phyloP scores from a whole-genome alignment of 2,888 invertebrate genomes.

The Thymelicus lineola region DNA sequence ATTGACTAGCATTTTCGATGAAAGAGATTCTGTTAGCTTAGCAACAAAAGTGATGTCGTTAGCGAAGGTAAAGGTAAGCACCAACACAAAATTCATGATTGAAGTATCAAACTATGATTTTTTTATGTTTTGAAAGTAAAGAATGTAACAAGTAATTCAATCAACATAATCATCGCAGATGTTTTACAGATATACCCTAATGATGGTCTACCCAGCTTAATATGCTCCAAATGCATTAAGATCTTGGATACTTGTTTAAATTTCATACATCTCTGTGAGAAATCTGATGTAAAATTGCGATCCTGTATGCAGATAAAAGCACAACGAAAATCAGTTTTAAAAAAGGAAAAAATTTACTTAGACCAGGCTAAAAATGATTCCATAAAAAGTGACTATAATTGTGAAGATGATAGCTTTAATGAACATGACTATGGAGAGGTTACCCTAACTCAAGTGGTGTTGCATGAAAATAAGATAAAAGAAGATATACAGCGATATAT shows the following conservation, averaged over 20 bases:
- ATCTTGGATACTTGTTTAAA: constrained; percentile 62
- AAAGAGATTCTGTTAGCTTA: constrained; percentile 53
- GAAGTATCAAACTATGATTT: not conserved
- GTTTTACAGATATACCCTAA: constrained; percentile 65
- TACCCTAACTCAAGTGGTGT: constrained; percentile 24
- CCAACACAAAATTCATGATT: too few relatives aligned
- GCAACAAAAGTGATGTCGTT: constrained; percentile 66
- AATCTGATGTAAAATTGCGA: constrained; percentile 62
- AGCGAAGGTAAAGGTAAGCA: constrained; percentile 62
- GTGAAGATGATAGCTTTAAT: constrained; percentile 41
- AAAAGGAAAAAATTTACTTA: constrained; percentile 38
- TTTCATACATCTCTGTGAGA: constrained; percentile 65
- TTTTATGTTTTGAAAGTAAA: not conserved
- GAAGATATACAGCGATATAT: constrained; percentile 5
- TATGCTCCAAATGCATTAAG: constrained; percentile 64
- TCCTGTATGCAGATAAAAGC: constrained; percentile 37
- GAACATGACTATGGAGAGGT: not conserved
- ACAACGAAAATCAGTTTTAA: constrained; percentile 21
- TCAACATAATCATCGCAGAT: not conserved
- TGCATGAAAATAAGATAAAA: constrained; percentile 25
- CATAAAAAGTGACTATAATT: constrained; percentile 46
- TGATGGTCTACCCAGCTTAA: constrained; percentile 66
- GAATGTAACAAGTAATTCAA: too few relatives aligned
- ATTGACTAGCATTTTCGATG: constrained; percentile 59
- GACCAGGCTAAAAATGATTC: constrained; percentile 40